Conservation (phyloP, 2,113 vertebrate genomes). For the Eurypyga helias region DNA sequence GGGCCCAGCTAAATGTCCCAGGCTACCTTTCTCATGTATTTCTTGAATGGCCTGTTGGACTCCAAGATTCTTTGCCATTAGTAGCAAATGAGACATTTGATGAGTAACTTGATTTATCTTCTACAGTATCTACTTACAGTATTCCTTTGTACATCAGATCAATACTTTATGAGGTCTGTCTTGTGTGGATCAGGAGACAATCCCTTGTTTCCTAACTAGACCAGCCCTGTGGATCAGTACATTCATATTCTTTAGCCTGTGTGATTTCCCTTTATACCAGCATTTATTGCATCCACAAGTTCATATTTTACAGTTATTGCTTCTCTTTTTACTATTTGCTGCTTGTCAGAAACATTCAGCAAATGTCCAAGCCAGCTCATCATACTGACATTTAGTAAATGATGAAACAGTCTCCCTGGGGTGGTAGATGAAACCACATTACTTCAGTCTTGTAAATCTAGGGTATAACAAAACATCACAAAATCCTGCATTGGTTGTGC, state of each 20-base stretch:
- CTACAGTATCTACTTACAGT: neutral
- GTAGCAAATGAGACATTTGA: neutral
- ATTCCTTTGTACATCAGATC: neutral
- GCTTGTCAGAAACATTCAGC: constrained; percentile 37
- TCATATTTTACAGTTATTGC: constrained; percentile 37
- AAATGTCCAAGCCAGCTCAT: constrained; percentile 41
- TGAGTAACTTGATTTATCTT: neutral
- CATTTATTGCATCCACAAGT: constrained; percentile 2
- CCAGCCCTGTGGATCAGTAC: neutral
- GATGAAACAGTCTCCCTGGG: constrained; percentile 17
- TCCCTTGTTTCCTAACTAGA: neutral
- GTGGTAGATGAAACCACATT: neutral
- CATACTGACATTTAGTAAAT: constrained; percentile 45
- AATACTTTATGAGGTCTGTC: neutral
- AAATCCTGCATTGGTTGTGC: neutral
- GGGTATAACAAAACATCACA: neutral
- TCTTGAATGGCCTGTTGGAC: neutral
- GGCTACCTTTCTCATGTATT: neutral
- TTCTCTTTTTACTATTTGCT: constrained; percentile 36
- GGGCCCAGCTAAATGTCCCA: neutral
- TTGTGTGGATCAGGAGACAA: neutral
- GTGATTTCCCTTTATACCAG: neutral
- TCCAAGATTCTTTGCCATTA: neutral
- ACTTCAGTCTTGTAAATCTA: neutral
- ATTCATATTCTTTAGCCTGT: neutral